Percentiles rank a stretch among this genome's conserved stretches.
Evolutionary conservation across 1,140 invertebrate species (phyloP).

Genomic region (Drosophila suzukii): DNA sequence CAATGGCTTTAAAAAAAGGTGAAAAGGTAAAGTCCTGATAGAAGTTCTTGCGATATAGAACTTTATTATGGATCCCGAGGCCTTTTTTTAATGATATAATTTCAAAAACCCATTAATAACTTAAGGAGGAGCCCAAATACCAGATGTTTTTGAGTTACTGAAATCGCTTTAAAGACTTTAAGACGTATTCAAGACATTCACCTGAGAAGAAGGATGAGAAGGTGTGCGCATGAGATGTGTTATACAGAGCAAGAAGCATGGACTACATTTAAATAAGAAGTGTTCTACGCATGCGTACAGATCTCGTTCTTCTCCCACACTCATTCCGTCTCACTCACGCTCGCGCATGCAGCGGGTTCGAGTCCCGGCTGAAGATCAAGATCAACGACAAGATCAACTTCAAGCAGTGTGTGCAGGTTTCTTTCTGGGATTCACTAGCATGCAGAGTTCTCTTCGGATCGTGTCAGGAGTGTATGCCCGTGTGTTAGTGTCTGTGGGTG

Average conservation of each 20-base stretch:
- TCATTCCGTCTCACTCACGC: slow-evolving; percentile 17
- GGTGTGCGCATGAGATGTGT: slow-evolving; percentile 7
- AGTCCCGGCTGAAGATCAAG: slow-evolving; percentile 38
- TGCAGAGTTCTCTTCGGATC: slow-evolving; percentile 48
- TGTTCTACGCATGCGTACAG: slow-evolving; percentile 34
- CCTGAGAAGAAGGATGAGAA: not conserved
- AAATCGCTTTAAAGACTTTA: not conserved
- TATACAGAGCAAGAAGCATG: slow-evolving; percentile 31
- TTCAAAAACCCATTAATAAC: no score
- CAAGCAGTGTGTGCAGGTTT: slow-evolving; percentile 55
- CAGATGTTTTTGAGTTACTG: no score
- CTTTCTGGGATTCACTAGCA: slow-evolving; percentile 39
- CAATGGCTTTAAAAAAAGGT: no score
- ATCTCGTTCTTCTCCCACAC: slow-evolving; percentile 24
- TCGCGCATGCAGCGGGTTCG: slow-evolving; percentile 32
- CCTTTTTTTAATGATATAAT: not conserved
- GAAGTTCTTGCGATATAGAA: no score
- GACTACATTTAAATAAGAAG: slow-evolving; percentile 8
- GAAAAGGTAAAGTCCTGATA: no score
- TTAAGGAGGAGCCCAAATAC: no score
- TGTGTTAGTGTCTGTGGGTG: slow-evolving; percentile 24
- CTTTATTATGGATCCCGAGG: no score
- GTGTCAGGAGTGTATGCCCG: slow-evolving; percentile 22
- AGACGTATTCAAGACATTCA: not conserved
- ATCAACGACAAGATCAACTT: slow-evolving; percentile 8